phyloP scores from a whole-genome alignment of 2,888 invertebrate species.

The Philaethria dido region DNA sequence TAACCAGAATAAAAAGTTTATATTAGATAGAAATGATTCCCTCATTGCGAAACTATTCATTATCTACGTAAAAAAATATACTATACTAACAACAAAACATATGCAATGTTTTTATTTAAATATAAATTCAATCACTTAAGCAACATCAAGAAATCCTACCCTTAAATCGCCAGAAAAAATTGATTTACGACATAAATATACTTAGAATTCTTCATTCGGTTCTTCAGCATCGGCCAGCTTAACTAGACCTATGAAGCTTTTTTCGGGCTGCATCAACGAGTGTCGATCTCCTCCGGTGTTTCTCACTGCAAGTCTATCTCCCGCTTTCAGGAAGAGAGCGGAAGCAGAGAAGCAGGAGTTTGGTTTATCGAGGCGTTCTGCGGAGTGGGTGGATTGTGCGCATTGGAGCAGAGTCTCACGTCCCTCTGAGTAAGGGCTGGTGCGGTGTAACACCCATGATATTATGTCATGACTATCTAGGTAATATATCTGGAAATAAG shows the following conservation, averaged over 20 bases:
- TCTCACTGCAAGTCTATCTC: slow-evolving; percentile 87
- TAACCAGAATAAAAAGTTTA: slow-evolving; percentile 1
- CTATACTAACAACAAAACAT: not conserved
- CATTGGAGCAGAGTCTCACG: slow-evolving; percentile 88
- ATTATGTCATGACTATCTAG: slow-evolving; percentile 90
- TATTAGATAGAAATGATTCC: not conserved
- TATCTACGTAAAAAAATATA: slow-evolving; percentile 1
- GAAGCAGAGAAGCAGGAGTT: slow-evolving; percentile 91
- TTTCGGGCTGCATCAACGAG: slow-evolving; percentile 88
- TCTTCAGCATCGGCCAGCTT: slow-evolving; percentile 86
- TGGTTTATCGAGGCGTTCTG: slow-evolving; percentile 81
- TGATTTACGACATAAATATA: not conserved
- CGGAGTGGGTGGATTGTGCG: slow-evolving; percentile 86
- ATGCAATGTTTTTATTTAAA: not conserved
- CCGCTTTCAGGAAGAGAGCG: slow-evolving; percentile 84
- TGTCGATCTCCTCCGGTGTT: slow-evolving; percentile 88
- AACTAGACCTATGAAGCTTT: slow-evolving; percentile 92
- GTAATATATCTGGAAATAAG: slow-evolving; percentile 87
- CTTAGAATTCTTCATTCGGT: slow-evolving; percentile 65
- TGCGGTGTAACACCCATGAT: slow-evolving; percentile 88
- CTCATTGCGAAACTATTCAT: not conserved
- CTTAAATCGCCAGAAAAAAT: slow-evolving; percentile 16
- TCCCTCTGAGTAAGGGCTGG: slow-evolving; percentile 77
- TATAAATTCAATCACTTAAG: not conserved
- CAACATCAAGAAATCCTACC: not conserved